Evolutionary conservation across 2,888 invertebrate species (phyloP).

Genomic region (Agonum fuliginosum): DNA sequence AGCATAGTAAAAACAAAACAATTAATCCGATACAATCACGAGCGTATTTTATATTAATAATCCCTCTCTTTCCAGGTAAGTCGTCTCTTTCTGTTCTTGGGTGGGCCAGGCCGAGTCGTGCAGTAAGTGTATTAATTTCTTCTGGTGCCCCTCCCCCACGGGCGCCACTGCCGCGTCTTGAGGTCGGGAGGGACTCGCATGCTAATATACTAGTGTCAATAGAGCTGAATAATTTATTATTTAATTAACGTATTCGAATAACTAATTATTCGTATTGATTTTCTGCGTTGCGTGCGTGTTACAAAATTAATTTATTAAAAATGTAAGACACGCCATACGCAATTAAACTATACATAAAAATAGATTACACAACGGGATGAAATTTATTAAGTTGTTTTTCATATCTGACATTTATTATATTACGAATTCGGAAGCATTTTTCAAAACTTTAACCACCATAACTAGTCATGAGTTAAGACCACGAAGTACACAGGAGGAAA

Average conservation of each 20-base stretch:
- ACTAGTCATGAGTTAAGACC: too few species aligned
- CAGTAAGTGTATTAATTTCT: conserved; percentile 42
- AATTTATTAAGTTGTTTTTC: too few species aligned
- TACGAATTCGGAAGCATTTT: too few species aligned
- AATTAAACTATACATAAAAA: conserved; percentile 40
- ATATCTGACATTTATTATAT: too few species aligned
- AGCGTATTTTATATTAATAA: conserved; percentile 36
- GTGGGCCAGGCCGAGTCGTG: conserved; percentile 24
- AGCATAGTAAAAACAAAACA: conserved; percentile 22
- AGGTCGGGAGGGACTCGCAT: conserved; percentile 13
- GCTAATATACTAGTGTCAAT: conserved; percentile 56
- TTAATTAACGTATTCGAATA: conserved; percentile 58
- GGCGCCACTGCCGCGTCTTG: conserved; percentile 16
- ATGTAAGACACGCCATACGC: conserved; percentile 43
- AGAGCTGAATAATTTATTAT: conserved; percentile 53
- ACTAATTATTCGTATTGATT: conserved; percentile 58
- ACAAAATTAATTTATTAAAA: conserved; percentile 58
- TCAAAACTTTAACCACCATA: too few species aligned
- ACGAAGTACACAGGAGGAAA: too few species aligned
- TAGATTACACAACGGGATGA: not conserved
- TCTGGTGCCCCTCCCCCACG: conserved; percentile 17
- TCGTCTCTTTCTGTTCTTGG: conserved; percentile 21
- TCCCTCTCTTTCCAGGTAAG: conserved; percentile 36
- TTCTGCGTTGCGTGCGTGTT: conserved; percentile 39
- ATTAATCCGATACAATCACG: conserved; percentile 14